These are phyloP conservation scores for Watsonalla binaria DNA, from an alignment of 2,888 invertebrate genomes.

Conservation along the genomic window DNA sequence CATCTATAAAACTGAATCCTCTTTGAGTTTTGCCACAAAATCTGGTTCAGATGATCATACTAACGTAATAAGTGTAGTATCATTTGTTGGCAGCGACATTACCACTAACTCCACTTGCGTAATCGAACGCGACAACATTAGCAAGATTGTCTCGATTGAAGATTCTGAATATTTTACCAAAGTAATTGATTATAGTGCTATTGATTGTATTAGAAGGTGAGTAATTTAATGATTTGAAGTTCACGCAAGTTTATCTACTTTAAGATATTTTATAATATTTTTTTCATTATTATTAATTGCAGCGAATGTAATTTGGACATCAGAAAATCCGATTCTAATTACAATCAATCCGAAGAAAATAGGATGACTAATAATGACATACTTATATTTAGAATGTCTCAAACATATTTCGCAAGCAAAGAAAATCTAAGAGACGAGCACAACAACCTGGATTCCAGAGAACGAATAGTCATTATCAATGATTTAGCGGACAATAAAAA, in stretches of 20 bases:
- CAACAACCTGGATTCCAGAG: conserved; percentile 1
- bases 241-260: too few relatives aligned
- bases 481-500: conserved; percentile 22
- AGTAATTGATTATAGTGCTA: conserved; percentile 10
- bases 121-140: conserved; percentile 10
- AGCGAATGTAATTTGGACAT: conserved; percentile 6
- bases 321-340: background rate
- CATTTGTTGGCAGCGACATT: conserved; percentile 24
- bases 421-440: conserved; percentile 3
- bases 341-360: conserved; percentile 2
- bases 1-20: conserved; percentile 32
- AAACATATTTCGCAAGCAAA: conserved; percentile 6
- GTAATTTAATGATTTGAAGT: conserved; percentile 10
- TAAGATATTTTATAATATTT: background rate
- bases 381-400: conserved; percentile 18
- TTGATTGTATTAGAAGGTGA: conserved; percentile 7
- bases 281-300: conserved; percentile 3
- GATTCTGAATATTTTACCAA: conserved; percentile 16
- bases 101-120: conserved; percentile 21
- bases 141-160: conserved; percentile 6
- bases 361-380: conserved; percentile 8
- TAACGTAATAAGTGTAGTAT: conserved; percentile 27
- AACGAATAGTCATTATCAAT: conserved; percentile 24
- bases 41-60: conserved; percentile 15
- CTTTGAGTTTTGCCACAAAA: conserved; percentile 27